Evolutionary conservation across 2,797 vertebrate genomes (phyloP).

Genomic region (Euphonia xanthogaster): DNA sequence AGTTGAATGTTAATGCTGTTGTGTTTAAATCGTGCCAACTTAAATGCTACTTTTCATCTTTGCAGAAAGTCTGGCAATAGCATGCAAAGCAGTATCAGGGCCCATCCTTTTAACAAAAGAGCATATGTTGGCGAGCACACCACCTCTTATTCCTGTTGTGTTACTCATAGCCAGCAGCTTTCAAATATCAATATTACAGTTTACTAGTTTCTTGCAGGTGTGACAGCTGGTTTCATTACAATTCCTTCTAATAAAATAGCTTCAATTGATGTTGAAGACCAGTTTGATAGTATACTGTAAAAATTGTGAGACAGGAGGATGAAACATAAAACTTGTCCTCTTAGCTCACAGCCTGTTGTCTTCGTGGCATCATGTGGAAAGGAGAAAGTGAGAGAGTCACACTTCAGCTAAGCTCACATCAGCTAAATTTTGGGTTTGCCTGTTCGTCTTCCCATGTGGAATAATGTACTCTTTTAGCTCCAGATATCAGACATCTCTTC

Average conservation of each 20-base stretch:
- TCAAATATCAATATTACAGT: background rate
- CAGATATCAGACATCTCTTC: background rate
- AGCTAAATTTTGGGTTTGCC: background rate
- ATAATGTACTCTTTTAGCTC: background rate
- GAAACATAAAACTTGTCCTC: background rate
- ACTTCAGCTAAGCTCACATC: background rate
- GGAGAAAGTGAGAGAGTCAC: background rate
- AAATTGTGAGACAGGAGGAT: background rate
- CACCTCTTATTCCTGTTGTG: background rate
- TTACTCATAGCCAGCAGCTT: slow-evolving; percentile 24
- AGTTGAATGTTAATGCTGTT: slow-evolving; percentile 39
- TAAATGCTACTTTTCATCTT: slow-evolving; percentile 56
- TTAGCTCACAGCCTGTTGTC: background rate
- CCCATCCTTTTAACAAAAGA: slow-evolving; percentile 39
- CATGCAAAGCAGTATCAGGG: slow-evolving; percentile 41
- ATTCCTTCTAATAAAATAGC: background rate
- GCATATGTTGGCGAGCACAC: background rate
- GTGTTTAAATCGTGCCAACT: slow-evolving; percentile 19
- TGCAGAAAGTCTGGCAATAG: slow-evolving; percentile 7
- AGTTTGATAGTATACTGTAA: background rate
- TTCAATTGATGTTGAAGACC: slow-evolving; percentile 22
- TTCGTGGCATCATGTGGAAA: background rate
- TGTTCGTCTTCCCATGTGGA: background rate
- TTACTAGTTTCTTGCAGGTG: slow-evolving; percentile 19
- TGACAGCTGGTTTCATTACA: slow-evolving; percentile 18